Conservation (phyloP, 1,140 invertebrate genomes). For the Phenacoccus solenopsis region DNA sequence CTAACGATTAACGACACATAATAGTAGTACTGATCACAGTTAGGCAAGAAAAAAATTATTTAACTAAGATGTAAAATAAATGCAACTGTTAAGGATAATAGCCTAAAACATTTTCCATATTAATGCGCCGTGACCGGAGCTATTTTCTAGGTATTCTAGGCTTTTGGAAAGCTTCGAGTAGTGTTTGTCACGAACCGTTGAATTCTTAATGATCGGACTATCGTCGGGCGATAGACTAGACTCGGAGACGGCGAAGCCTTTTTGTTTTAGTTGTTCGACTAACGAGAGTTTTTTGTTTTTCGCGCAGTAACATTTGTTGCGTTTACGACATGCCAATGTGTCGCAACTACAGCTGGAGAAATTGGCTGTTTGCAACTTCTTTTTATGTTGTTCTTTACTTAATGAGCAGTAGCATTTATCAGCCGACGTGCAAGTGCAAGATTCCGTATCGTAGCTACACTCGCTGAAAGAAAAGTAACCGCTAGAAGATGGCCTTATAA, state of each 20-base stretch:
- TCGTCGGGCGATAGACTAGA: slow-evolving; percentile 33
- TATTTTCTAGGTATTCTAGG: slow-evolving; percentile 20
- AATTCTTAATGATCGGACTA: slow-evolving; percentile 21
- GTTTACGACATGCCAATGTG: slow-evolving; percentile 72
- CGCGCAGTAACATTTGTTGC: slow-evolving; percentile 74
- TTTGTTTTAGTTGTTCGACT: slow-evolving; percentile 39
- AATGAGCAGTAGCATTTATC: slow-evolving; percentile 64
- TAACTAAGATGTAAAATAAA: no score
- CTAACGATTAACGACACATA: no score
- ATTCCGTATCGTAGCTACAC: slow-evolving; percentile 67
- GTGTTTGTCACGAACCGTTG: not conserved
- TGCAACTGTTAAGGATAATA: slow-evolving; percentile 7
- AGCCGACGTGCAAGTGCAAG: slow-evolving; percentile 55
- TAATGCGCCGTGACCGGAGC: not conserved
- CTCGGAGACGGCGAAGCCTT: slow-evolving; percentile 40
- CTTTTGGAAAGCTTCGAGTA: slow-evolving; percentile 21
- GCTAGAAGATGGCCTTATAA: slow-evolving; percentile 31
- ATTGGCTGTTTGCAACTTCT: not conserved
- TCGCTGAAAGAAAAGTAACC: slow-evolving; percentile 72
- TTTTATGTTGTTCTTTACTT: slow-evolving; percentile 23
- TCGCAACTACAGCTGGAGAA: slow-evolving; percentile 51
- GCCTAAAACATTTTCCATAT: slow-evolving; percentile 5
- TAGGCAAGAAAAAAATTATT: no score
- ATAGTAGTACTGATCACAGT: no score
- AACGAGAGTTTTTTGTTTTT: slow-evolving; percentile 28